Evolutionary conservation across 1,140 invertebrate species (phyloP).

Genomic region (Drosophila cardini): DNA sequence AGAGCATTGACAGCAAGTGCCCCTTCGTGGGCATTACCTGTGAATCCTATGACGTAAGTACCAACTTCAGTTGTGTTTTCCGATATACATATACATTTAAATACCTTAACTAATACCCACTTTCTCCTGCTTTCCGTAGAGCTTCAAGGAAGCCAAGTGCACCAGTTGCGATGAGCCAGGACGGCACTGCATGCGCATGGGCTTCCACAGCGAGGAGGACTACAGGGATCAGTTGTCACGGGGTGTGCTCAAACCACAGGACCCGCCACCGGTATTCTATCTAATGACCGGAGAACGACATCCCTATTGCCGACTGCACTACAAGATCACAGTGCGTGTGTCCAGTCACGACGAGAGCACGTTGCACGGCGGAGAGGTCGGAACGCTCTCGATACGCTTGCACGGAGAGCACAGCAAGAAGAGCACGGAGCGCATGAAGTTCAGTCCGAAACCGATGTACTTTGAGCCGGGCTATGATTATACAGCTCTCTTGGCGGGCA

Average conservation of each 20-base stretch:
- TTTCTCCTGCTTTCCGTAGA: slow-evolving; percentile 79
- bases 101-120: not conserved
- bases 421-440: slow-evolving; percentile 87
- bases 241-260: slow-evolving; percentile 85
- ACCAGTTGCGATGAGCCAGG: slow-evolving; percentile 88
- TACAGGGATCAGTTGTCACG: slow-evolving; percentile 85
- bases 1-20: slow-evolving; percentile 92
- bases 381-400: slow-evolving; percentile 87
- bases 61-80: too few species aligned
- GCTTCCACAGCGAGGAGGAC: slow-evolving; percentile 87
- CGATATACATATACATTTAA: not conserved
- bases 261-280: slow-evolving; percentile 86
- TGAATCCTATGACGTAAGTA: slow-evolving; percentile 88
- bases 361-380: slow-evolving; percentile 91
- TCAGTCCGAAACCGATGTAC: slow-evolving; percentile 85
- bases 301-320: slow-evolving; percentile 92
- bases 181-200: slow-evolving; percentile 89
- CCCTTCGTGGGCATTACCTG: slow-evolving; percentile 91
- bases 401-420: slow-evolving; percentile 86
- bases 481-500: slow-evolving; percentile 88
- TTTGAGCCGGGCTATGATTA: slow-evolving; percentile 91
- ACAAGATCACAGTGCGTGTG: slow-evolving; percentile 90
- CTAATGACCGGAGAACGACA: slow-evolving; percentile 88
- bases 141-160: slow-evolving; percentile 90
- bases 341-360: slow-evolving; percentile 90